Conservation (phyloP, 2,797 vertebrate species). For the Yasuhikotakia modesta region DNA sequence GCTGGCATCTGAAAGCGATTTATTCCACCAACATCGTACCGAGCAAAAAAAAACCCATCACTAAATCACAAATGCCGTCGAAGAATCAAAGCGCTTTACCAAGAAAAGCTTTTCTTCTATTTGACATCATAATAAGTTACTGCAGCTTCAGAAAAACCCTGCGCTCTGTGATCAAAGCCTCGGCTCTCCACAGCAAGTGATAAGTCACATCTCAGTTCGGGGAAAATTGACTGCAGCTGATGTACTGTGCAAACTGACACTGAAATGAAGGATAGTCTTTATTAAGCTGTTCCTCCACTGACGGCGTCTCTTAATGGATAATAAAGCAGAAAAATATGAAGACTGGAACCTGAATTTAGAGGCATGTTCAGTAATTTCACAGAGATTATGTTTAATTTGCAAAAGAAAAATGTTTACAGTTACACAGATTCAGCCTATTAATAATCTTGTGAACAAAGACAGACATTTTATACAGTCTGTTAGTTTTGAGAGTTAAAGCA, state of each 20-base stretch:
- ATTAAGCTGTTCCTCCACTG: background rate
- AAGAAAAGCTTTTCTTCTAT: conserved; percentile 34
- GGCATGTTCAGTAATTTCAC: too few species aligned
- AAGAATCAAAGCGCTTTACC: conserved; percentile 41
- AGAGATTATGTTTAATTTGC: background rate
- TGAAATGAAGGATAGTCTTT: conserved; percentile 12
- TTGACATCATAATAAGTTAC: conserved; percentile 57
- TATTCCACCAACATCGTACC: conserved; percentile 17
- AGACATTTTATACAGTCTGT: background rate
- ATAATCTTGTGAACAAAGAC: background rate
- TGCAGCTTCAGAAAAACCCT: conserved; percentile 30
- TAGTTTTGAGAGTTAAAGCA: background rate
- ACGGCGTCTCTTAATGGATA: background rate
- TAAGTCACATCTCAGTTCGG: conserved; percentile 38
- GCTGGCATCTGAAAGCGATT: conserved; percentile 32
- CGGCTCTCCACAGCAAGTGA: conserved; percentile 36
- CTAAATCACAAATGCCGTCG: conserved; percentile 51
- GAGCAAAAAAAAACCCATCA: conserved; percentile 24
- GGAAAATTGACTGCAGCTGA: conserved; percentile 56
- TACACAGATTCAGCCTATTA: background rate
- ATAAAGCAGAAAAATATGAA: conserved; percentile 12
- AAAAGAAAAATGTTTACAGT: background rate
- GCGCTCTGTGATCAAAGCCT: conserved; percentile 52
- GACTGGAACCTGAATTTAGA: background rate
- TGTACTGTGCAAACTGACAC: conserved; percentile 33